phyloP scores from a whole-genome alignment of 1,140 invertebrate species.

The Stegodyphus dumicola region DNA sequence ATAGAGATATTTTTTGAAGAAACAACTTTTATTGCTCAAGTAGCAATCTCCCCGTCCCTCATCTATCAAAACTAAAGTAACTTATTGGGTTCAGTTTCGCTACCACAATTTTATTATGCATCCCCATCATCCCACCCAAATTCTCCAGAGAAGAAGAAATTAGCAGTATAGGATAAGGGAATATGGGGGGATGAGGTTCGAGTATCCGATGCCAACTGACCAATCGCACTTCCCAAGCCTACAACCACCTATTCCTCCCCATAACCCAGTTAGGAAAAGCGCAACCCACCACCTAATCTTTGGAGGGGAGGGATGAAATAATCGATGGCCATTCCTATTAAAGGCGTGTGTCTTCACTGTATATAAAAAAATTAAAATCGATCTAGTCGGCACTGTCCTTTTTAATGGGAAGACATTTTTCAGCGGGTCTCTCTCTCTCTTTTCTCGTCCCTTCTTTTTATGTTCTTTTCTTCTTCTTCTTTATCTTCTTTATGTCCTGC shows the following conservation, averaged over 20 bases:
- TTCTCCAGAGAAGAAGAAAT: neutral
- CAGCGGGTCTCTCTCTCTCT: constrained; percentile 30
- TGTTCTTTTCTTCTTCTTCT: constrained; percentile 25
- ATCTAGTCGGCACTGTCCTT: constrained; percentile 33
- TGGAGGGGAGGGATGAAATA: constrained; percentile 1
- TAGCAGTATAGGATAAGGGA: neutral
- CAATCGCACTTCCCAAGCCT: neutral
- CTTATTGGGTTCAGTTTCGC: no score
- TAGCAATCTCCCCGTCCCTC: no score
- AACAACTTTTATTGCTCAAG: no score
- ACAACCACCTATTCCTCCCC: constrained; percentile 29
- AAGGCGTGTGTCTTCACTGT: constrained; percentile 49
- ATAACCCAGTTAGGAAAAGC: constrained; percentile 3
- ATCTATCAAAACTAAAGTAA: no score
- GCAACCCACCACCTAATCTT: constrained; percentile 24
- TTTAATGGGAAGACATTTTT: constrained; percentile 57
- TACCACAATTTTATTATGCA: no score
- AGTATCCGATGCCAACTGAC: constrained; percentile 4
- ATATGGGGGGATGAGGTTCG: neutral
- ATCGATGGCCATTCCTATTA: constrained; percentile 56
- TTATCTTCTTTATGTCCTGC: constrained; percentile 17
- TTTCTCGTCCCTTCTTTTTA: constrained; percentile 12
- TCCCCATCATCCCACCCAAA: neutral
- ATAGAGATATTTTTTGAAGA: no score
- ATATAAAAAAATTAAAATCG: constrained; percentile 57